phyloP scores from a whole-genome alignment of 1,140 invertebrate species.

The Apis florea region DNA sequence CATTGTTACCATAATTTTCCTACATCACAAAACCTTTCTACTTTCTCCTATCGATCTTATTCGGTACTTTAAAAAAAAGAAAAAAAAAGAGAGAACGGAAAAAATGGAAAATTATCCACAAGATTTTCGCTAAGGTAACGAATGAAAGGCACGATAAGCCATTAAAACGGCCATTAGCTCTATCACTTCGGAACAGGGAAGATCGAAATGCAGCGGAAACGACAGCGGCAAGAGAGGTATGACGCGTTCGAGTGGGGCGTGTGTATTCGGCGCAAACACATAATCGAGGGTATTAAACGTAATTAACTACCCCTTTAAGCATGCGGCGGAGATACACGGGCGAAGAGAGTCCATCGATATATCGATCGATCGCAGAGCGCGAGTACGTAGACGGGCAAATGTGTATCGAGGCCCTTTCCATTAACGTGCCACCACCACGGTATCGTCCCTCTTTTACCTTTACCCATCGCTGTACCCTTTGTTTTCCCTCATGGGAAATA shows the following conservation, averaged over 20 bases:
- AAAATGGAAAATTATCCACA: background rate
- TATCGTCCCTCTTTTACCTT: slow-evolving; percentile 57
- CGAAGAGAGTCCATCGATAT: slow-evolving; percentile 71
- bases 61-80: no score
- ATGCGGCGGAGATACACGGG: slow-evolving; percentile 51
- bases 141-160: no score
- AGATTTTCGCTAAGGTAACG: background rate
- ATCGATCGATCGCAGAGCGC: slow-evolving; percentile 69
- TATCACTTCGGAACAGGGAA: background rate
- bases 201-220: slow-evolving; percentile 20
- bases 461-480: slow-evolving; percentile 53
- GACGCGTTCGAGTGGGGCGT: slow-evolving; percentile 63
- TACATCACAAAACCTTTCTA: no score
- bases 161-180: background rate
- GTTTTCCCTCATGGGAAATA: slow-evolving; percentile 72
- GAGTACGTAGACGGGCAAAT: slow-evolving; percentile 54
- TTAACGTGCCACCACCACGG: slow-evolving; percentile 65
- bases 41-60: no score
- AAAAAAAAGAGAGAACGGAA: no score
- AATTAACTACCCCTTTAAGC: slow-evolving; percentile 76
- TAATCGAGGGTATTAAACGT: slow-evolving; percentile 78
- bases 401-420: slow-evolving; percentile 71
- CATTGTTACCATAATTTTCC: no score
- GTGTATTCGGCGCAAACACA: slow-evolving; percentile 75
- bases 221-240: slow-evolving; percentile 52